Evolutionary conservation across 2,888 invertebrate genomes (phyloP), one percentile per base, ranked within the genome.

Genomic region (Perizoma flavofasciatum): DNA sequence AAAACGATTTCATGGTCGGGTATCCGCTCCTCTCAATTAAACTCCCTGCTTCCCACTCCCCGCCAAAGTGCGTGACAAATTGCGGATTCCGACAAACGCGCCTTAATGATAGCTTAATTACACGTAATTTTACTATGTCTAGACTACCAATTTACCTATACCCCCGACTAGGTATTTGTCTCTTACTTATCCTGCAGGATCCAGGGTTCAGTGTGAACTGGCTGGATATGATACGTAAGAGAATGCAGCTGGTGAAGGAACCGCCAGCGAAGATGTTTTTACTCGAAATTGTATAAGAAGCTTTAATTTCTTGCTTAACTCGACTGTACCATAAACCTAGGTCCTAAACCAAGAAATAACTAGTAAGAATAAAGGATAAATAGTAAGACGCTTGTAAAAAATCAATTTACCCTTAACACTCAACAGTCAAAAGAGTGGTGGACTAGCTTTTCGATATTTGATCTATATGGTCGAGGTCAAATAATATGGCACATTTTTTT

Each of bases 71-170:
- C 85, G 81, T 84, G 81, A 83, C 83, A 81, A 84, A 85, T 84
- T 83, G 81, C 74, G 65, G 68, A 67, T 71, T 68, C 70, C 68
- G 69, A 68, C 70, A 74, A 79, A 78, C 77, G 74, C 73, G 69
- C 68, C 72, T 71, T 81, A 82, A 83, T 77, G 77, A 83, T 80
- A 79, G 79, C 80, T 82, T 83, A 85, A 84, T 85, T 82, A 80
- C 75, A 59, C 57, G 65, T 83, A 82, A 85, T 85, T 84, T 77
- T 77, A 64, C 68, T 46, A 47, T 37, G 43, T 44, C 49, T 61
- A 53, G 40, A 34, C 49, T 32, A 58, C 50, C 52, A 46, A 50
- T 51, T 9, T 59, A 57, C 6, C 7, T 44, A 22, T 4, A 41
- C 41, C 41, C 10, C 4, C 41, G n/a, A n/a, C n/a, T n/a, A 5